Base-by-base conservation (phyloP, 2,888 invertebrate genomes). In the Conops quadrifasciatus region DNA sequence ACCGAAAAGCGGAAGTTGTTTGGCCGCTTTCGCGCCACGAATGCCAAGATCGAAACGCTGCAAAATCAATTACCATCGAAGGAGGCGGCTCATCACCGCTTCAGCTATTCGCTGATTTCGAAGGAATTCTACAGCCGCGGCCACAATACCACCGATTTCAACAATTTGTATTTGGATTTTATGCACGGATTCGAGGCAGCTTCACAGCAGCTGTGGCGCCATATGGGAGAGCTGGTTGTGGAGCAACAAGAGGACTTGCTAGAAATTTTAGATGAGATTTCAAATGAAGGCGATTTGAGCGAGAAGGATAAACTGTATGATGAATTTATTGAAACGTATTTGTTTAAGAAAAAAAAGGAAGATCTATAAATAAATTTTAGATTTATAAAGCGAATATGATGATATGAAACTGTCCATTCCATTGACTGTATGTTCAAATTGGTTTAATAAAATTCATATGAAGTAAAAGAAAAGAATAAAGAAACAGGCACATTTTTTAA, bases 281-380 rank as follows among this genome's bases (percentile, higher is more conserved):
- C 73, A 1, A 74, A 74, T 1, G 78, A 77, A 47, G 60, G 58
- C 26, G 71, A 77, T 11, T 49, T 78, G 26, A 68, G 70, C 15
- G 75, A 75, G 62, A 76, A 74, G 65, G 78, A 78, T 70, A 78
- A 78, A 73, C 67, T 78, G 4, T 78, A 77, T 58, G 78, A 78
- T 72, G 78, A 78, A 70, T 78, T 78, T 66, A 78, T 78, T 72
- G 78, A 77, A 64, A 77, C 73, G 74, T 78, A 73, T 73, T 71
- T 78, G 36, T 78, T 78, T 56, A 76, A 75, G 59, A 53, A 63
- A 11, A 68, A 69, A 3, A 28, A 59, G 59, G 15, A 65, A 68
- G 26, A 26, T 66, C 24, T 63, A 73, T 51, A 72, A 71, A 64
- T 72, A 72, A 74, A 63, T 70, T 75, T 7, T 36, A 36, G 9